Evolutionary conservation across 2,797 vertebrate species (phyloP), one percentile per base, ranked within the genome.

Genomic region (Merluccius polli): DNA sequence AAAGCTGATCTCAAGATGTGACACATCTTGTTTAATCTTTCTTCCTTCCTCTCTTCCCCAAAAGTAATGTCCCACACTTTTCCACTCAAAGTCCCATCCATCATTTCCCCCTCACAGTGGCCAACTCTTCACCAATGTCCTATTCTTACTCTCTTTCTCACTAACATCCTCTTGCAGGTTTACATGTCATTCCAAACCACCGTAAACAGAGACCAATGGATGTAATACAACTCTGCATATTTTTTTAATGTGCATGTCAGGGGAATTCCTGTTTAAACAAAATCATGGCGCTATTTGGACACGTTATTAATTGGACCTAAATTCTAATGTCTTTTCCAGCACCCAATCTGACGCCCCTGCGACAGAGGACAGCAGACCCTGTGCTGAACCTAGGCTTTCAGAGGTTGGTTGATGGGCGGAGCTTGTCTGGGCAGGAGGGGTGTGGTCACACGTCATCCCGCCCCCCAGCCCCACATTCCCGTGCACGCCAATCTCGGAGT

Each of bases 401-500:
- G 94, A 97, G 96, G 97, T 98, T 95, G 93, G 96, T 98, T 93
- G 95, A 95, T 84, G 87, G 91, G 67, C 86, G 90, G 72, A 87
- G 87, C 30, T 83, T 82, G 35, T 88, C 84, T 75, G 79, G 68
- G 10, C 89, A 86, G 18, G 81, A 88, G 11, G 89, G 84, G 73
- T 29, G 75, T 68, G 84, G 82, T 33, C 41, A 48, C 38, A 32
- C 73, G 0, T 11, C 85, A 0, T 70, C 77, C 29, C 79, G 76
- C 30, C 88, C 83, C 33, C 84, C 77, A 4, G 87, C 92, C 75
- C 90, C 52, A 11, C 52, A 63, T 27, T 11, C 90, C 7, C 90
- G 90, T 59, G 87, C 91, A 75, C 91, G 94, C 21, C 94, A 94
- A 90, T 91, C 92, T 87, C 94, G 93, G 90, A 96, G 95, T 89